Conservation (phyloP, 1,140 invertebrate species). For the Laupala kohalensis region DNA sequence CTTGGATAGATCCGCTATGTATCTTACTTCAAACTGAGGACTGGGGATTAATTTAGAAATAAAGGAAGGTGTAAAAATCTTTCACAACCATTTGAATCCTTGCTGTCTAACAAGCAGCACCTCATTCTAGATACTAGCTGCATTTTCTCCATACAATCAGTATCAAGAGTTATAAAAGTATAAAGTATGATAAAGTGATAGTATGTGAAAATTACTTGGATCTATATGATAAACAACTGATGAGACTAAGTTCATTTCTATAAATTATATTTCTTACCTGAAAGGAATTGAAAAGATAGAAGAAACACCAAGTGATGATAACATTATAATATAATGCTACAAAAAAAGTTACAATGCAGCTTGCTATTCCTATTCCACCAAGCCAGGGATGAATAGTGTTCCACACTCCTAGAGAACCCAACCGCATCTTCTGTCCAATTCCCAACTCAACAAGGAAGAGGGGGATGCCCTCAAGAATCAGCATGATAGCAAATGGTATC, state of each 20-base stretch:
- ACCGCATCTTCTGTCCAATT: constrained; percentile 79
- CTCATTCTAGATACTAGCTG: too few relatives aligned
- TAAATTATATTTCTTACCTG: too few relatives aligned
- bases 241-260: too few relatives aligned
- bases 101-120: too few relatives aligned
- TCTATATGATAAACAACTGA: not conserved
- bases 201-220: not conserved
- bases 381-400: constrained; percentile 87
- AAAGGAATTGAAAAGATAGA: constrained; percentile 84
- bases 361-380: constrained; percentile 77
- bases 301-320: constrained; percentile 97
- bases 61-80: too few relatives aligned
- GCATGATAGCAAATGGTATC: constrained; percentile 91
- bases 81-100: too few relatives aligned
- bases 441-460: constrained; percentile 87
- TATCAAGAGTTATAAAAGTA: not conserved
- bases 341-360: constrained; percentile 82
- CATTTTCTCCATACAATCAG: too few relatives aligned
- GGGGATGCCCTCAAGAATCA: constrained; percentile 83
- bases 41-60: too few relatives aligned
- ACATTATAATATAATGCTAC: constrained; percentile 95
- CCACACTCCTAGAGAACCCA: constrained; percentile 84
- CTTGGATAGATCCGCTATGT: too few relatives aligned
- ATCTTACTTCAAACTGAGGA: too few relatives aligned
- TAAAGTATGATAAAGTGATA: not conserved